phyloP scores from a whole-genome alignment of 2,888 invertebrate species.

The Miltochrista miniata region DNA sequence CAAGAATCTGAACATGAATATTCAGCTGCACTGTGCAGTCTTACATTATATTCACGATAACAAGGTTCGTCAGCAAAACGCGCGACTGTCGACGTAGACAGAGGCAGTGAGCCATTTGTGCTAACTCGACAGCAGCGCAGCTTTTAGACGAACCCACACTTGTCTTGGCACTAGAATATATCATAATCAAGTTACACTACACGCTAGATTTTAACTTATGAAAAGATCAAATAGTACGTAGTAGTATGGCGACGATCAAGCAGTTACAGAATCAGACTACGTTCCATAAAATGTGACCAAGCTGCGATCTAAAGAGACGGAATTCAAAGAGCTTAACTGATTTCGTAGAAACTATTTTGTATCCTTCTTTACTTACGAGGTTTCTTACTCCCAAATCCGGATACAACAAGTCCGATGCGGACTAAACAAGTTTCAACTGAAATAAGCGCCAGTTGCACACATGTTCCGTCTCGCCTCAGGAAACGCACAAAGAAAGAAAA shows the following conservation, averaged over 20 bases:
- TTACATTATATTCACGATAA: constrained; percentile 71
- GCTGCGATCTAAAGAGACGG: constrained; percentile 13
- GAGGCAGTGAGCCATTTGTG: constrained; percentile 54
- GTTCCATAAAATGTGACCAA: constrained; percentile 25
- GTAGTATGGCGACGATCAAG: background rate
- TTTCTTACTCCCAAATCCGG: constrained; percentile 63
- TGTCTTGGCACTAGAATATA: constrained; percentile 57
- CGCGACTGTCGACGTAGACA: constrained; percentile 37
- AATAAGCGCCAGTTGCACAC: constrained; percentile 71
- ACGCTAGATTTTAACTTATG: constrained; percentile 17
- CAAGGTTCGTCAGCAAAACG: constrained; percentile 79
- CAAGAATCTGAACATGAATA: constrained; percentile 74
- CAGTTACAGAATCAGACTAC: constrained; percentile 23
- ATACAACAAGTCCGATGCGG: constrained; percentile 66
- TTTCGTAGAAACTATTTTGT: constrained; percentile 44
- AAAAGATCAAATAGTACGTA: constrained; percentile 18
- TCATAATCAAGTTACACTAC: constrained; percentile 35
- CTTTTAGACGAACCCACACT: constrained; percentile 26
- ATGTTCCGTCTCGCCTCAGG: constrained; percentile 67
- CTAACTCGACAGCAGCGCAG: constrained; percentile 46
- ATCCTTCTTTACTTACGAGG: constrained; percentile 51
- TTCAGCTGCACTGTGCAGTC: constrained; percentile 66
- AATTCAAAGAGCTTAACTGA: constrained; percentile 44
- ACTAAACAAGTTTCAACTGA: constrained; percentile 73
- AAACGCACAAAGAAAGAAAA: constrained; percentile 60